A percentile compares a stretch with the other conserved stretches of the same genome.
Evolutionary conservation across 64 coral and sea anemone species (phyloP).

Genomic region (Pocillopora damicornis): DNA sequence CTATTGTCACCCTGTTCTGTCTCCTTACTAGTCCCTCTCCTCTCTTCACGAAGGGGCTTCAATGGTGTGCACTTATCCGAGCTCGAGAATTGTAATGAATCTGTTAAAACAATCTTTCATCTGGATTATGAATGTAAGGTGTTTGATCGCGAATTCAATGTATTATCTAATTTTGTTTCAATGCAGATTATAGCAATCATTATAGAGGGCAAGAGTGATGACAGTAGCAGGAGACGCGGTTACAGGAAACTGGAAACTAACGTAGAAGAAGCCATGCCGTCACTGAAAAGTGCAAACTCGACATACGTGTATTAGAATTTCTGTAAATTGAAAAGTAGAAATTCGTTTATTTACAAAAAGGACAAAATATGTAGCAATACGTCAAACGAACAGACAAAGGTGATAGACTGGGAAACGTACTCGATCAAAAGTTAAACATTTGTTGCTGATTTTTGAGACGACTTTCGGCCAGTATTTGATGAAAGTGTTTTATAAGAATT

Average conservation of each 20-base stretch:
- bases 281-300: slow-evolving; percentile 71
- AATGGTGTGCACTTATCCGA: no score
- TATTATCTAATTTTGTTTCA: not conserved
- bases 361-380: not conserved
- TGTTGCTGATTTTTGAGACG: no score
- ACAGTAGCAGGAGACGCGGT: not conserved
- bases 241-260: slow-evolving; percentile 88
- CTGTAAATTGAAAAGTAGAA: not conserved
- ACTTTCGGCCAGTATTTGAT: no score
- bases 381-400: not conserved
- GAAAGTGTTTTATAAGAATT: no score
- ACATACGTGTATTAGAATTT: slow-evolving; percentile 67
- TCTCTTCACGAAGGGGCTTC: no score
- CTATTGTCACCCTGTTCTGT: no score
- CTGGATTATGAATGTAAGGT: not conserved
- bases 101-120: no score
- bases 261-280: slow-evolving; percentile 88
- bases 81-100: no score
- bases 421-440: no score
- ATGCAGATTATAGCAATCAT: slow-evolving; percentile 80
- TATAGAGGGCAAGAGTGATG: slow-evolving; percentile 61
- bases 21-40: no score
- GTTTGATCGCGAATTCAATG: not conserved
- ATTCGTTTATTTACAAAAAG: not conserved
- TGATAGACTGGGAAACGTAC: no score